Evolutionary conservation across 2,888 invertebrate genomes (phyloP).

Genomic region (Mystacides longicornis): DNA sequence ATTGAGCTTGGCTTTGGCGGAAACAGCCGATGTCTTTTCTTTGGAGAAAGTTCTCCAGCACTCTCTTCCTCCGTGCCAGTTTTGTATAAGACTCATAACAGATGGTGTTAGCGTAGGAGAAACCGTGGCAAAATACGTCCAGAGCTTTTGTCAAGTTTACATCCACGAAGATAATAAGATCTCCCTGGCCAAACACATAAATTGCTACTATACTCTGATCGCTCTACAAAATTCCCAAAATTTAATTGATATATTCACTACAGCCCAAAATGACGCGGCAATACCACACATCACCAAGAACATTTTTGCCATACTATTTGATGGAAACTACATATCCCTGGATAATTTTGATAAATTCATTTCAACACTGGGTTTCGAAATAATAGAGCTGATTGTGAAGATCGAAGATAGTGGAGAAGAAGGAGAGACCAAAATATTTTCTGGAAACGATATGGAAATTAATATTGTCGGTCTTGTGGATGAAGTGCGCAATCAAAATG

Average conservation of each 20-base stretch:
- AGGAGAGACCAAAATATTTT: neutral
- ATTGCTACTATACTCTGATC: neutral
- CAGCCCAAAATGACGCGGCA: neutral
- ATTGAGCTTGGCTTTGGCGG: too few species aligned
- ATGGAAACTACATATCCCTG: neutral
- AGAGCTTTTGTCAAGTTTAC: neutral
- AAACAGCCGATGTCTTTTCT: too few species aligned
- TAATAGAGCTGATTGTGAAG: neutral
- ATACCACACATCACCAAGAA: neutral
- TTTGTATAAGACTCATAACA: neutral
- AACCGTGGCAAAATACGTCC: neutral
- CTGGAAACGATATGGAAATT: neutral
- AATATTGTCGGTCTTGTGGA: neutral
- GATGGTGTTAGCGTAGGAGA: neutral
- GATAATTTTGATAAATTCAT: neutral
- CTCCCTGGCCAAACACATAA: neutral
- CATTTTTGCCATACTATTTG: neutral
- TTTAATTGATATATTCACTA: neutral
- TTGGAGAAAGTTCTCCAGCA: neutral
- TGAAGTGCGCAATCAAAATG: neutral
- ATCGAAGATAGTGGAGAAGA: neutral
- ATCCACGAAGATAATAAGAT: neutral
- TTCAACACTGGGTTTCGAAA: neutral
- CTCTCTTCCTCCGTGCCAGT: neutral
- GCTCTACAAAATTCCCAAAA: neutral